phyloP scores from a whole-genome alignment of 2,888 invertebrate genomes.

The Stenodera caucasica region DNA sequence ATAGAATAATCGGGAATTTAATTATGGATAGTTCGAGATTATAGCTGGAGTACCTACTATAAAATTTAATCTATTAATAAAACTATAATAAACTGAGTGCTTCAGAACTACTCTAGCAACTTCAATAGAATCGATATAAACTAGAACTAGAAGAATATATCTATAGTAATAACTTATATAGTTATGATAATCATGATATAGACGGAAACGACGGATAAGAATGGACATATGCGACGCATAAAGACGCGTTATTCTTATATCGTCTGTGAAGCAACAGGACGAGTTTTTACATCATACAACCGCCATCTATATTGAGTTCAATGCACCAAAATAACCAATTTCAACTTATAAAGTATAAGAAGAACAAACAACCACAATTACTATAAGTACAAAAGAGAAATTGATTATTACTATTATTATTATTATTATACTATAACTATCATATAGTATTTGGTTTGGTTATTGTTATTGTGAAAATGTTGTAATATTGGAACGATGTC shows the following conservation, averaged over 20 bases:
- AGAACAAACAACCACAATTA: background rate
- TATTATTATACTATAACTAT: background rate
- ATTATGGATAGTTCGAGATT: too few relatives aligned
- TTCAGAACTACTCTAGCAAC: too few relatives aligned
- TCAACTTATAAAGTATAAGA: background rate
- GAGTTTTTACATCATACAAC: constrained; percentile 38
- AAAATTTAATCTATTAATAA: too few relatives aligned
- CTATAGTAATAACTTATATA: too few relatives aligned
- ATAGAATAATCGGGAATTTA: too few relatives aligned
- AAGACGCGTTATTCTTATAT: background rate
- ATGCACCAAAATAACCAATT: constrained; percentile 29
- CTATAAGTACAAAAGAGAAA: background rate
- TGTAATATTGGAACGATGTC: background rate
- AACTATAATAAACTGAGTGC: too few relatives aligned
- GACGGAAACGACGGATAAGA: constrained; percentile 28
- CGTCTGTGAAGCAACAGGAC: constrained; percentile 25
- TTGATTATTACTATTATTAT: background rate
- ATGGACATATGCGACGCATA: constrained; percentile 25
- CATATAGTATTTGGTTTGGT: background rate
- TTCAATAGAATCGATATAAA: too few relatives aligned
- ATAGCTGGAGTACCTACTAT: too few relatives aligned
- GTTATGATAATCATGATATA: too few relatives aligned
- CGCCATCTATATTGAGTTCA: constrained; percentile 44
- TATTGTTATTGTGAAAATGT: background rate
- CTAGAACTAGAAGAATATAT: too few relatives aligned